Evolutionary conservation across 2,113 vertebrate species (phyloP), one percentile per base, ranked within the genome.

Genomic region (Tretioscincus oriximinensis): DNA sequence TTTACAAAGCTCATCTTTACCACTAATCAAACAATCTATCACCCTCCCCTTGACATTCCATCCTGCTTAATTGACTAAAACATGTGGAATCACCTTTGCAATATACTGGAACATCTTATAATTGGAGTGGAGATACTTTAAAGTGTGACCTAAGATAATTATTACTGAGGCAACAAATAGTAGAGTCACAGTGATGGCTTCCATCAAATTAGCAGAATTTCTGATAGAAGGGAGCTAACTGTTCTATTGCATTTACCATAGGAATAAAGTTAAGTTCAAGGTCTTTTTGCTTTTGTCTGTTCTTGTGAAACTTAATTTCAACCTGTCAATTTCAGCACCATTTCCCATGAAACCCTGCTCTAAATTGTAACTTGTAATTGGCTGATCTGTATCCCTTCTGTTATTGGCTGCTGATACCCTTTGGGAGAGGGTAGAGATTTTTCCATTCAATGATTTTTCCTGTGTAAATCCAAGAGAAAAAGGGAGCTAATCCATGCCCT

Each of bases 241-340:
- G 80, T 76, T 83, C 82, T 79, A 78, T 84, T 20, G 81, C 20
- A 81, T 82, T 45, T 89, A 24, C 29, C 29, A 51, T 60, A 73
- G 83, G 72, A 73, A 77, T 84, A 87, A 84, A 84, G 68, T 16
- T 60, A 86, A 78, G 16, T 1, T 66, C 29, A 26, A 54, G 63
- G 31, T 20, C 76, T 88, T 87, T 89, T 78, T 26, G 41, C 81
- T 92, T 90, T 83, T 86, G 65, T 88, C 68, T 91, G 72, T 84
- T 67, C 21, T 92, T 80, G 54, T 51, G 49, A 4, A 83, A 47
- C 78, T 76, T 6, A n/a, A 45, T 86, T 92, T 92, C 82, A 87
- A 77, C 49, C 67, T 90, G 85, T 92, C 91, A 90, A 85, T 49
- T 21, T 78, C 0, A 0, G 76, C 72, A 85, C 86, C 69, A 72